phyloP scores from a whole-genome alignment of 2,888 invertebrate species.

The Clepsis dumicolana region DNA sequence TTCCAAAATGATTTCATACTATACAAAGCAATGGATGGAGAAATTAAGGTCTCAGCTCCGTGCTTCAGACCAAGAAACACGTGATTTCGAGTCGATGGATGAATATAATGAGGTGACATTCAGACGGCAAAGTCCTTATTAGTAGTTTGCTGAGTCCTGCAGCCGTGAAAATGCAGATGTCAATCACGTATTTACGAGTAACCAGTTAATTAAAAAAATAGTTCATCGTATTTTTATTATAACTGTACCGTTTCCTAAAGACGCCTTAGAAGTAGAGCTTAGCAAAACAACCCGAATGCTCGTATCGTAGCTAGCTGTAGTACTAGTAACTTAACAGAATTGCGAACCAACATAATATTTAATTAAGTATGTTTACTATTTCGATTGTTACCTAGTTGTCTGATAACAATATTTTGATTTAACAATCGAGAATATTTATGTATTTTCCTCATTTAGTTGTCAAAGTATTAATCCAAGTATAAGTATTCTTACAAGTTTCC shows the following conservation, averaged over 20 bases:
- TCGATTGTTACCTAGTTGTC: not conserved
- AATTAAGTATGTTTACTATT: not conserved
- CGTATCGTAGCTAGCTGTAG: constrained; percentile 3
- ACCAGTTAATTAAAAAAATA: not conserved
- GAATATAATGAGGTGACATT: not conserved
- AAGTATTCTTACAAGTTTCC: not conserved
- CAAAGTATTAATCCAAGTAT: not conserved
- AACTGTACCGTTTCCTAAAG: not conserved
- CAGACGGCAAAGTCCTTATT: not conserved
- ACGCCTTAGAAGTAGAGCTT: not conserved
- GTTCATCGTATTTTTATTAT: not conserved
- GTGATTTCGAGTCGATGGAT: not conserved
- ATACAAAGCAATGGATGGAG: constrained; percentile 6
- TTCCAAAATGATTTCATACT: not conserved
- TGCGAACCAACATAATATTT: not conserved
- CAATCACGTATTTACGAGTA: not conserved
- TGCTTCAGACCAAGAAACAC: not conserved
- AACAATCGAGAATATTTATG: not conserved
- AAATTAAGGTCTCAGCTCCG: not conserved
- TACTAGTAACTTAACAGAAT: not conserved
- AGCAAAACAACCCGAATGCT: not conserved
- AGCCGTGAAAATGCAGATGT: not conserved
- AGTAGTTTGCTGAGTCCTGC: not conserved
- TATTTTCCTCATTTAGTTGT: not conserved
- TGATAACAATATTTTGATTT: not conserved